Evolutionary conservation across 2,888 invertebrate genomes (phyloP).

Genomic region (Danaus chrysippus): DNA sequence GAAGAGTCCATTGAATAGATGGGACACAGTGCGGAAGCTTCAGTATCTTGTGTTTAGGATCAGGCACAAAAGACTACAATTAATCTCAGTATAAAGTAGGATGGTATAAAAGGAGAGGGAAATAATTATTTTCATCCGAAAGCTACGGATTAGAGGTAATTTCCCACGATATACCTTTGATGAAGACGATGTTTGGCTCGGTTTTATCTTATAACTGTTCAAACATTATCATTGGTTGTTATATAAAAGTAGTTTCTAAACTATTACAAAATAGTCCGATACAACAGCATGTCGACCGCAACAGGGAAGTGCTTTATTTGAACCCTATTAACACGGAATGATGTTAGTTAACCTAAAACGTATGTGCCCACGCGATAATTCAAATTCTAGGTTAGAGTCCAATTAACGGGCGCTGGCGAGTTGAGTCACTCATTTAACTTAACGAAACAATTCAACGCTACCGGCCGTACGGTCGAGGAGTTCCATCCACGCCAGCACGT

Average conservation of each 20-base stretch:
- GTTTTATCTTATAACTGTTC: no score
- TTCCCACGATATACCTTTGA: no score
- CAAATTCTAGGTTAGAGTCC: constrained; percentile 60
- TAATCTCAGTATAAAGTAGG: background rate
- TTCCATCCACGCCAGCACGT: constrained; percentile 48
- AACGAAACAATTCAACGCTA: constrained; percentile 58
- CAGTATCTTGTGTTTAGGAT: background rate
- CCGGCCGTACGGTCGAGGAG: constrained; percentile 39
- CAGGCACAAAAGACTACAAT: constrained; percentile 1
- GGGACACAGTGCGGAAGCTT: constrained; percentile 7
- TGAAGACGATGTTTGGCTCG: no score
- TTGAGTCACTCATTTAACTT: constrained; percentile 63
- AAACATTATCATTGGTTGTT: no score
- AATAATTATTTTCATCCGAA: background rate
- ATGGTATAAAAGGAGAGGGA: background rate
- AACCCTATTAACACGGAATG: constrained; percentile 45
- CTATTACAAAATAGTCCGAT: no score
- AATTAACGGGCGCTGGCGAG: constrained; percentile 64
- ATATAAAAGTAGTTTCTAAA: no score
- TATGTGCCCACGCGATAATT: constrained; percentile 54
- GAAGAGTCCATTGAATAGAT: constrained; percentile 8
- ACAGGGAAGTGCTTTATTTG: constrained; percentile 35
- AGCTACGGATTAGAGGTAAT: background rate
- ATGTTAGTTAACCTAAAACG: constrained; percentile 42
- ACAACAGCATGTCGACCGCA: constrained; percentile 11